phyloP scores from a whole-genome alignment of 1,140 invertebrate genomes.

The Meteorus sp. region DNA sequence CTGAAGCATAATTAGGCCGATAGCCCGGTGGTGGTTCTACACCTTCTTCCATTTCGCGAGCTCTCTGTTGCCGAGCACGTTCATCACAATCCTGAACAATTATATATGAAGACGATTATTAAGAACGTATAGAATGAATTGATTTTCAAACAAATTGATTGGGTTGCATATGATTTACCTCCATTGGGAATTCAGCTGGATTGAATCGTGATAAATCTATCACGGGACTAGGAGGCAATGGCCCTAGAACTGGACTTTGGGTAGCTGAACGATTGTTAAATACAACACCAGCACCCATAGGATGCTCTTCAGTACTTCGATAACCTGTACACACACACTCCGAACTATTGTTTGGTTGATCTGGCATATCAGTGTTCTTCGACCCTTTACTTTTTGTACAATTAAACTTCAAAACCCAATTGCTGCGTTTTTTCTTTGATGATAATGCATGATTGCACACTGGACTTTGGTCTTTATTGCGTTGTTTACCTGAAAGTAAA shows the following conservation, averaged over 20 bases:
- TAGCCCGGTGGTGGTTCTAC: conserved; percentile 70
- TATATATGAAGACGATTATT: conserved; percentile 8
- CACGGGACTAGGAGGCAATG: conserved; percentile 55
- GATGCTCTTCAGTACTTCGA: conserved; percentile 62
- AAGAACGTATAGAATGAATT: background rate
- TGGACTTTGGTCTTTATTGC: conserved; percentile 52
- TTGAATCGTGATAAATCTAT: conserved; percentile 65
- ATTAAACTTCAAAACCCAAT: conserved; percentile 67
- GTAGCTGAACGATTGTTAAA: conserved; percentile 56
- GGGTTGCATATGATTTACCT: conserved; percentile 37
- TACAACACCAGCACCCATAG: conserved; percentile 58
- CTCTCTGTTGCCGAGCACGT: conserved; percentile 68
- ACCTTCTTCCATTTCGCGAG: conserved; percentile 76
- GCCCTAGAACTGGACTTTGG: conserved; percentile 48
- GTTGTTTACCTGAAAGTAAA: conserved; percentile 42
- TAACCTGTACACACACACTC: conserved; percentile 68
- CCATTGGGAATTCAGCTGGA: conserved; percentile 65
- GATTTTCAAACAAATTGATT: conserved; percentile 54
- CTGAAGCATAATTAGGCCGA: conserved; percentile 52
- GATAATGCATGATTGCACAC: conserved; percentile 54
- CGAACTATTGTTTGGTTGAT: conserved; percentile 55
- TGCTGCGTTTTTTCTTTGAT: conserved; percentile 62
- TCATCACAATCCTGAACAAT: conserved; percentile 70
- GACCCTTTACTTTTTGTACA: conserved; percentile 62
- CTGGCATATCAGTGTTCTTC: conserved; percentile 56